Evolutionary conservation across 2,888 invertebrate species (phyloP), one percentile per base, ranked within the genome.

Genomic region (Caenorhabditis sp.): DNA sequence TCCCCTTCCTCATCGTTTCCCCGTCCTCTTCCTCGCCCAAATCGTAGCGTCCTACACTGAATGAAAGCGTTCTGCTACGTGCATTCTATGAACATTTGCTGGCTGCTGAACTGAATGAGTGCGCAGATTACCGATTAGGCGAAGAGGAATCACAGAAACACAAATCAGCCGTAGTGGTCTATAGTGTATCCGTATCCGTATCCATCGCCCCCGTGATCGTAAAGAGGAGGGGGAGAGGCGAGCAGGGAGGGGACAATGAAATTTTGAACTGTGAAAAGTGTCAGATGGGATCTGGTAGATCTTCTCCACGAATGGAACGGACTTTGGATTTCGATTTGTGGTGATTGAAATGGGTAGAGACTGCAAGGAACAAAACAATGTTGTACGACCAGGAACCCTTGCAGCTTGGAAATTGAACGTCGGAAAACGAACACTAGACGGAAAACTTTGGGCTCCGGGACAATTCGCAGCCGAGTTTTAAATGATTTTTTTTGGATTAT

Each of bases 101-200:
- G 47, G 18, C 35, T 51, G 37, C 28, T 37, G 22, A n/a, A n/a
- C n/a, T n/a, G n/a, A n/a, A n/a, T n/a, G n/a, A n/a, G n/a, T 4
- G 15, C 18, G 32, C 47, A 58, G 68, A 69, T 69, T 69, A 68
- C 28, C 32, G 60, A 70, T 61, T 51, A 37, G 24, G 60, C 26
- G 69, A 58, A 37, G 24, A 51, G 18, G 69, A 58, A 35, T 18
- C 70, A 70, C 3, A 18, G 70, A 70, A 70, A 70, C 70, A 70
- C 53, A 53, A 70, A 61, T 70, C 70, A 70, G 15, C 20, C 18
- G 47, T 47, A 47, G n/a, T 47, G n/a, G 47, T 47, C 18, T 47
- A n/a, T n/a, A n/a, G 47, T 47, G 47, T 6, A 32, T 32, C 5
- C 18, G 47, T 47, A 47, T n/a, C n/a, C n/a, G n/a, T 8, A 40